Conservation (phyloP, 2,797 vertebrate genomes). For the Danio tinwini region DNA sequence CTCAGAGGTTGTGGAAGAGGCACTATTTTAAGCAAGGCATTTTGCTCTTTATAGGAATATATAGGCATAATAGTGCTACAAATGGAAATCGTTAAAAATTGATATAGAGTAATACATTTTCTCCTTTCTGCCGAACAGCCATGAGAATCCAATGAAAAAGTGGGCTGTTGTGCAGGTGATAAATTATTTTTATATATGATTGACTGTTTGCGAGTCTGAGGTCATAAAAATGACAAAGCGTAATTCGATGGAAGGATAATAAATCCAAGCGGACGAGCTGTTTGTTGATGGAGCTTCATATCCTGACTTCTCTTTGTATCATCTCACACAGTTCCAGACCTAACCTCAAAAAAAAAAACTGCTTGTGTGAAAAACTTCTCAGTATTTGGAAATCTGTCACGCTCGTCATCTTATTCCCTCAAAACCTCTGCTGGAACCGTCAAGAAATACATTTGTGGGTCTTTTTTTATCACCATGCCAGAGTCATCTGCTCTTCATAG, state of each 20-base stretch:
- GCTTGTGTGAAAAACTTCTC: neutral
- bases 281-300: constrained; percentile 37
- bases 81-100: constrained; percentile 25
- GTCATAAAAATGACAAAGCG: constrained; percentile 56
- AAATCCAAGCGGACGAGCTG: constrained; percentile 37
- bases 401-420: neutral
- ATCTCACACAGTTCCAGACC: neutral
- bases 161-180: neutral
- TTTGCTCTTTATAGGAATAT: constrained; percentile 22
- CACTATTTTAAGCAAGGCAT: constrained; percentile 30
- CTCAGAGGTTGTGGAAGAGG: neutral
- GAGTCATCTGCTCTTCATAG: constrained; percentile 49
- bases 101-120: constrained; percentile 21
- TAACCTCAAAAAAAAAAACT: constrained; percentile 8
- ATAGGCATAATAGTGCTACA: neutral
- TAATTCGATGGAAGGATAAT: constrained; percentile 52
- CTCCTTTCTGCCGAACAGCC: neutral
- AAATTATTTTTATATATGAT: neutral
- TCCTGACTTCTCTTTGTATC: neutral
- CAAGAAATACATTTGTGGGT: constrained; percentile 30
- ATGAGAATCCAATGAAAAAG: neutral
- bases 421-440: constrained; percentile 36
- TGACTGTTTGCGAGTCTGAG: constrained; percentile 55
- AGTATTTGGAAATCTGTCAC: constrained; percentile 5
- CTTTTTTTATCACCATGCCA: constrained; percentile 35